These are phyloP conservation scores for Anarhynchus alexandrinus DNA, from an alignment of 2,113 vertebrate species.

Conservation along the genomic window DNA sequence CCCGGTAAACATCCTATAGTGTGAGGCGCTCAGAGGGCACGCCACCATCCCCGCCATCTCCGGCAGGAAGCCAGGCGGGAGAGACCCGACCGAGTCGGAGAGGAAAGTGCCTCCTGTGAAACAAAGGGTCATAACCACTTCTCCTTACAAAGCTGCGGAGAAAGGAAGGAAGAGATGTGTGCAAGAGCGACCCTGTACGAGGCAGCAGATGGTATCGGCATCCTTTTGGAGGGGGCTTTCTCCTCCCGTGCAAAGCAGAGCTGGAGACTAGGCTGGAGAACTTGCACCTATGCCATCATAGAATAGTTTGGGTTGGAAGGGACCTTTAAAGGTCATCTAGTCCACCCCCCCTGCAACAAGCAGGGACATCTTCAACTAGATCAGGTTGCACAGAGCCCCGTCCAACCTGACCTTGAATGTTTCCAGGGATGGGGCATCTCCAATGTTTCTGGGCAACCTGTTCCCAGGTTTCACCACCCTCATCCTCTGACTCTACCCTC, in stretches of 20 bases:
- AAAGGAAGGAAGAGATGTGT: not conserved
- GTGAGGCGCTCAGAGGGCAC: not conserved
- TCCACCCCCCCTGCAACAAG: not conserved
- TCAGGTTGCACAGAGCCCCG: not conserved
- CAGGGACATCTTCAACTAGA: not conserved
- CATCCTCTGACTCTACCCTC: not conserved
- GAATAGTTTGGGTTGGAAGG: not conserved
- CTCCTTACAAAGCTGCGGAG: not conserved
- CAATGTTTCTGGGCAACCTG: not conserved
- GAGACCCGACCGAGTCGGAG: rapidly evolving
- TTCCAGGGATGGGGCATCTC: not conserved
- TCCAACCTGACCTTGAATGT: not conserved
- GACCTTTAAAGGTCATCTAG: not conserved
- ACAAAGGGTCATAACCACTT: not conserved
- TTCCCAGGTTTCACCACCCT: not conserved
- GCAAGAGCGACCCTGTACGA: not conserved
- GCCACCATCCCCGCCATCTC: not conserved
- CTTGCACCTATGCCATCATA: not conserved
- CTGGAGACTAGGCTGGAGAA: not conserved
- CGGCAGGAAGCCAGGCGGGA: not conserved
- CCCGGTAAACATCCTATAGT: rapidly evolving
- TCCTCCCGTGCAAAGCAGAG: not conserved
- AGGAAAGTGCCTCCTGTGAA: not conserved
- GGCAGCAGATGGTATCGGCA: not conserved
- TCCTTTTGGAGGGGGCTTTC: not conserved